Evolutionary conservation across 2,888 invertebrate genomes (phyloP), one percentile per base, ranked within the genome.

Genomic region (Melanostoma scalare): DNA sequence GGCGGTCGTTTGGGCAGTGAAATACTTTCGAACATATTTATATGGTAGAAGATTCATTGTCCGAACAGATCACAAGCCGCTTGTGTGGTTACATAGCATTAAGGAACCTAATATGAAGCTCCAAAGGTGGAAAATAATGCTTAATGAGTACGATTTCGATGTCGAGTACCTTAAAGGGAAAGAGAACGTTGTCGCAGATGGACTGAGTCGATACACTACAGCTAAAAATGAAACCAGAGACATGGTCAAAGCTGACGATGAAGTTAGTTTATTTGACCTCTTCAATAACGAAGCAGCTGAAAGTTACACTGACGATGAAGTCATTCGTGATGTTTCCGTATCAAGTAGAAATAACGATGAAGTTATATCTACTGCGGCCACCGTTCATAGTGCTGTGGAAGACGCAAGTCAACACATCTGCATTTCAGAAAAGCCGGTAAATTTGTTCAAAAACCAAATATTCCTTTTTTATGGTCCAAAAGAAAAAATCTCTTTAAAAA

Each of bases 41-140:
- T 89, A 88, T 44, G 20, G 20, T 20, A 20, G 89, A 40, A 87
- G 87, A 71, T 90, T 91, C 36, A 87, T 69, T 0, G 89, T 91
- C 0, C 87, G 88, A 4, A 91, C 89, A 0, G 91, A 91, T 65
- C 90, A 91, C 73, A 85, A 87, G 68, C 89, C 90, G 0, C 71
- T 90, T 1, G 86, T 86, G 1, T 91, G 89, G 89, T 63, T 91
- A 0, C 88, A 89, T 86, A 87, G 88, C 88, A 20, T 20, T 20
- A 20, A 20, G 20, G 20, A 20, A 20, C 20, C 20, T 20, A 20
- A 20, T 20, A 20, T 0, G 87, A 89, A 75, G 75, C 89, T 30
- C 20, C 88, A 87, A 9, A 56, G 90, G 4, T 91, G 90, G 90
- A 81, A 63, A 88, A 6, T 84, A 89, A 53, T 88, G 78, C 78